Conservation (phyloP, 1,140 invertebrate species). For the Drosophila bocki region DNA sequence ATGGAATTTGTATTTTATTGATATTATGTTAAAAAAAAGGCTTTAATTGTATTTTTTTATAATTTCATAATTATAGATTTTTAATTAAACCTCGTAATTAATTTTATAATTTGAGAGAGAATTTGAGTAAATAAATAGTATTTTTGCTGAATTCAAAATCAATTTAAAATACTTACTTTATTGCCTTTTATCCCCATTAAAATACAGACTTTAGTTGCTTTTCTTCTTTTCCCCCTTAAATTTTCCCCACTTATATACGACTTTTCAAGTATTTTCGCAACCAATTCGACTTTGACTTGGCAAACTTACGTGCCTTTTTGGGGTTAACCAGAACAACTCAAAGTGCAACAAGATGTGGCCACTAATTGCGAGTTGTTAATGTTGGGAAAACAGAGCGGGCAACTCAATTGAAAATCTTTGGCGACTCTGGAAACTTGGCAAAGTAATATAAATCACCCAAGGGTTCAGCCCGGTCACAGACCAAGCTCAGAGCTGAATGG, state of each 20-base stretch:
- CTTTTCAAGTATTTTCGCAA: constrained; percentile 3
- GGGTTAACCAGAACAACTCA: constrained; percentile 45
- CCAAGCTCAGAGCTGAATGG: constrained; percentile 41
- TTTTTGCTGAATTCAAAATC: not conserved
- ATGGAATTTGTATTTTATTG: not conserved
- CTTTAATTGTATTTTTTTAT: too few species aligned
- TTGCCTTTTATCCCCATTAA: not conserved
- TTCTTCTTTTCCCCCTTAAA: not conserved
- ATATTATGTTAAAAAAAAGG: too few species aligned
- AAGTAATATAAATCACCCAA: constrained; percentile 83
- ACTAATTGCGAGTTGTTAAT: constrained; percentile 76
- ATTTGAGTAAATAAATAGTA: too few species aligned
- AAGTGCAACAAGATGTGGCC: constrained; percentile 42
- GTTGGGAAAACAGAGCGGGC: constrained; percentile 56
- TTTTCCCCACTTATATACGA: not conserved
- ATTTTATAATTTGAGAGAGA: too few species aligned
- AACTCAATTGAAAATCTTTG: constrained; percentile 79
- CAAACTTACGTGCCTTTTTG: constrained; percentile 44
- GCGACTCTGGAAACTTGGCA: constrained; percentile 59
- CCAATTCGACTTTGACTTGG: constrained; percentile 20
- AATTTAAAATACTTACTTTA: not conserved
- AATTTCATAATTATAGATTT: too few species aligned
- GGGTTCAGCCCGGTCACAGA: constrained; percentile 66
- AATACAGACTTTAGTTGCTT: not conserved
- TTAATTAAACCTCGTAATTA: too few species aligned